Evolutionary conservation across 2,113 vertebrate species (phyloP).

Genomic region (Scolopax mira): DNA sequence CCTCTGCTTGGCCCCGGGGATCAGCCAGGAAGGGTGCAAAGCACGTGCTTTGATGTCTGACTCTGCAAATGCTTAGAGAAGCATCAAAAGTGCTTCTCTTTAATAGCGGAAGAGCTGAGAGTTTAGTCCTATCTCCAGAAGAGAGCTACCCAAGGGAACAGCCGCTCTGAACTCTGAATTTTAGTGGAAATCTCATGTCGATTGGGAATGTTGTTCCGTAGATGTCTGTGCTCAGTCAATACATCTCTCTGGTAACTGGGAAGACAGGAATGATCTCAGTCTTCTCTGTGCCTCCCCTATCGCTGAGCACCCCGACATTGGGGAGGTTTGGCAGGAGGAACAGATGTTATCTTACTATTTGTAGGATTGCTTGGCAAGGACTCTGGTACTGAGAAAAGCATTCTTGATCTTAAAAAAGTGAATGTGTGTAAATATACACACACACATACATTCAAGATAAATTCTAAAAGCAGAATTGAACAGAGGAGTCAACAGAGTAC

Average conservation of each 20-base stretch:
- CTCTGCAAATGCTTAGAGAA: background rate
- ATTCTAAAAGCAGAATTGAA: background rate
- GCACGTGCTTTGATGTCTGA: background rate
- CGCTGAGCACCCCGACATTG: background rate
- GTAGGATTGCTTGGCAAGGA: background rate
- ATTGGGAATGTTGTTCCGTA: background rate
- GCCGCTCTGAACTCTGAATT: background rate
- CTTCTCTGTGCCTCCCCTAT: background rate
- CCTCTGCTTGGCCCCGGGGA: background rate
- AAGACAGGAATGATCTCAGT: background rate
- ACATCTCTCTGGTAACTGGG: background rate
- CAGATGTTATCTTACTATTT: background rate
- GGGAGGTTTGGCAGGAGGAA: background rate
- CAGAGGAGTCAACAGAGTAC: background rate
- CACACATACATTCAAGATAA: background rate
- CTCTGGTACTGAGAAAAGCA: background rate
- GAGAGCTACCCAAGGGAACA: too few relatives aligned
- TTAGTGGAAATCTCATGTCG: background rate
- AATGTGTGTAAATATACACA: background rate
- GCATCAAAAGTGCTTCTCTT: too few relatives aligned
- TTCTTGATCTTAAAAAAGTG: background rate
- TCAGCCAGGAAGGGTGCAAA: background rate
- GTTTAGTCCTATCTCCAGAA: background rate
- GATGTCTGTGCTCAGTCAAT: background rate
- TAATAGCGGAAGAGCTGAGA: background rate